Evolutionary conservation across 2,797 vertebrate species (phyloP), one percentile per base, ranked within the genome.

Genomic region (Pipistrellus nathusii): DNA sequence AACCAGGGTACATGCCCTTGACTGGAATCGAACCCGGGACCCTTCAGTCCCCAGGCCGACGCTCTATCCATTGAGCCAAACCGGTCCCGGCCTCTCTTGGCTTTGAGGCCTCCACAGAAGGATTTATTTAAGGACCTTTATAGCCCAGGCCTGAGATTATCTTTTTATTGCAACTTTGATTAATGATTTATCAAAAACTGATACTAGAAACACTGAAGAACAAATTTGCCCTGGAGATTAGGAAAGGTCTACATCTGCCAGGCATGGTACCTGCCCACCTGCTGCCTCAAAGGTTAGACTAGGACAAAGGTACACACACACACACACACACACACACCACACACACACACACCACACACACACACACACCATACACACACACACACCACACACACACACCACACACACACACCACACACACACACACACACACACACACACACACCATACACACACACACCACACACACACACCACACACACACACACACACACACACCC

Each of bases 121-220:
- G 38, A 66, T 88, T 95, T 85, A 76, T 87, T 92, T 94, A 88
- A 95, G 88, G 83, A 83, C 59, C 85, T 95, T 97, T 96, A 96
- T 15, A 93, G 85, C 92, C 75, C n/a, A 48, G 73, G 82, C 84
- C 66, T 64, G 59, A 96, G 88, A 95, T 96, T 96, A 94, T 77
- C 94, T 88, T 96, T 97, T 97, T 97, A 97, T 95, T 96, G 88
- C 96, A 92, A 69, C 59, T 95, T 94, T 95, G 87, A 96, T 97
- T 97, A 97, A 97, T 97, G 97, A 97, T 97, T 97, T 93, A 95
- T 97, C 93, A 88, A 90, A 95, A 90, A 46, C 78, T 88, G 95
- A 95, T 97, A 86, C 85, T 90, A 86, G 93, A 92, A 92, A 93
- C 82, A 90, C 90, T 44, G 20, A 91, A 95, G 93, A 96, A 86